Evolutionary conservation across 2,797 vertebrate genomes (phyloP).

Genomic region (Enteromius afrohamiltoni): DNA sequence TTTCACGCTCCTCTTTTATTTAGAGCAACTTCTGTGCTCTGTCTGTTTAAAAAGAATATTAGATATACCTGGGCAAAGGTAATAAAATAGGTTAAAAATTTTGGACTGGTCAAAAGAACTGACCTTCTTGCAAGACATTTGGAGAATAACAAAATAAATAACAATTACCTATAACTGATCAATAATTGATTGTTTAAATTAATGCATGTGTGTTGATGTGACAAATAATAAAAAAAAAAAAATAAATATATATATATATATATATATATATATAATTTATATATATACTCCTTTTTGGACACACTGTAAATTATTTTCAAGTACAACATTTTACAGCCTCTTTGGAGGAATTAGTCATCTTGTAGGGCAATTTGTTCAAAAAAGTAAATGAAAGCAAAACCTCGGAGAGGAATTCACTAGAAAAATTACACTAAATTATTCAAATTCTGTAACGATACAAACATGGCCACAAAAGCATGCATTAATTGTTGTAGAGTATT

Average conservation of each 20-base stretch:
- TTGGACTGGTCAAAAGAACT: constrained; percentile 1
- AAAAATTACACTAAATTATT: not conserved
- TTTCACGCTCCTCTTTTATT: constrained; percentile 67
- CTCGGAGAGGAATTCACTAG: not conserved
- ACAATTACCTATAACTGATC: too few relatives aligned
- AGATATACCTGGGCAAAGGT: constrained; percentile 17
- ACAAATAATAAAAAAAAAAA: too few relatives aligned
- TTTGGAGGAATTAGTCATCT: not conserved
- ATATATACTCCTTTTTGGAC: too few relatives aligned
- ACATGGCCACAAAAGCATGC: not conserved
- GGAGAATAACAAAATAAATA: too few relatives aligned
- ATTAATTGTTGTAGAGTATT: not conserved
- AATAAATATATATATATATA: too few relatives aligned
- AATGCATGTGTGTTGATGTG: too few relatives aligned
- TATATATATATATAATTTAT: not conserved
- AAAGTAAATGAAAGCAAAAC: not conserved
- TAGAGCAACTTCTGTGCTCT: constrained; percentile 20
- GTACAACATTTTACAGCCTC: not conserved
- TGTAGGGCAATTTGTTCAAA: not conserved
- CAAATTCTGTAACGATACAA: not conserved
- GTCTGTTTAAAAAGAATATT: constrained; percentile 29
- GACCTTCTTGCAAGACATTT: not conserved
- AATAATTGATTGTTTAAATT: too few relatives aligned
- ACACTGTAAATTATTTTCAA: too few relatives aligned
- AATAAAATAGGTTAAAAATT: constrained; percentile 3